Conservation (phyloP, 2,113 vertebrate species). For the Calidris pugnax region DNA sequence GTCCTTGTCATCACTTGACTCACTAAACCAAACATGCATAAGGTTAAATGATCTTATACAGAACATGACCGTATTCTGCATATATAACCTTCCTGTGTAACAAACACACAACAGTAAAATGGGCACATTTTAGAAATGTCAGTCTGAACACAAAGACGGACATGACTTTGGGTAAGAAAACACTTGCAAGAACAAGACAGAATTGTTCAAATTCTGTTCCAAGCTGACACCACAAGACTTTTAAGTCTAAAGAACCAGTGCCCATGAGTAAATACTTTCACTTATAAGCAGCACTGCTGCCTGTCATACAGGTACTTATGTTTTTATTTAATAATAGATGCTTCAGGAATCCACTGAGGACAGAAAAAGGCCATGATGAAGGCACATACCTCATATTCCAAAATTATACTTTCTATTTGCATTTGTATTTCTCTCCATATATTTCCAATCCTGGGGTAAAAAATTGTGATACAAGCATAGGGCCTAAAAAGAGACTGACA, state of each 20-base stretch:
- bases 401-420: neutral
- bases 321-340: neutral
- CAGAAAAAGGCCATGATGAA: neutral
- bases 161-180: neutral
- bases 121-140: neutral
- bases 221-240: neutral
- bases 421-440: neutral
- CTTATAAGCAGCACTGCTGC: neutral
- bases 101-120: neutral
- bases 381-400: neutral
- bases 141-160: neutral
- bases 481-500: neutral
- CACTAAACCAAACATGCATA: fast-evolving
- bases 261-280: neutral
- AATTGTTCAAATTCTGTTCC: neutral
- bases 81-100: fast-evolving
- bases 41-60: neutral
- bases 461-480: neutral
- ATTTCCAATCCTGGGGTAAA: neutral
- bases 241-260: neutral
- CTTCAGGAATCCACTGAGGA: neutral
- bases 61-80: neutral
- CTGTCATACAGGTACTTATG: neutral
- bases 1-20: neutral
- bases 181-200: neutral